A percentile compares a stretch with the other conserved stretches of the same genome.
Evolutionary conservation across 2,113 vertebrate genomes (phyloP).

Genomic region (Lasiurus cinereus): DNA sequence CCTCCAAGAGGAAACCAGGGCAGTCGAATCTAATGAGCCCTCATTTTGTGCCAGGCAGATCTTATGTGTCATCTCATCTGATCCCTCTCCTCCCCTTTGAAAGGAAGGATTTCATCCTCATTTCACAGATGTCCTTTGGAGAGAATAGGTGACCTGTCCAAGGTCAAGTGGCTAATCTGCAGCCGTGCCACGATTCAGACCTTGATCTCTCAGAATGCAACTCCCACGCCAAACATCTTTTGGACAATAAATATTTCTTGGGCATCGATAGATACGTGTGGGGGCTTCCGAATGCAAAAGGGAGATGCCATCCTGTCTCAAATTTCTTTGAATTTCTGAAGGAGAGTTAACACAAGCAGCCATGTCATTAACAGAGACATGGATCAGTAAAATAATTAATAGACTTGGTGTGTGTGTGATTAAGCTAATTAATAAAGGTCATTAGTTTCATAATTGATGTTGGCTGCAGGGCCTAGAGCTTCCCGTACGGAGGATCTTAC

Average conservation of each 20-base stretch:
- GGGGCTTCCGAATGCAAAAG: not conserved
- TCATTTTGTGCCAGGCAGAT: not conserved
- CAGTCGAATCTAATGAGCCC: not conserved
- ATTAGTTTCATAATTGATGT: constrained; percentile 33
- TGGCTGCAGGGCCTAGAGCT: not conserved
- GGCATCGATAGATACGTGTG: not conserved
- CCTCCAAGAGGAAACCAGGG: not conserved
- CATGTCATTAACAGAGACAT: not conserved
- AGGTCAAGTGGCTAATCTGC: not conserved
- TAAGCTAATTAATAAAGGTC: constrained; percentile 13
- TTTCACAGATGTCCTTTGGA: not conserved
- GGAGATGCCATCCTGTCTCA: not conserved
- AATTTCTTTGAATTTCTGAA: constrained; percentile 15
- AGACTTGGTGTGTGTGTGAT: not conserved
- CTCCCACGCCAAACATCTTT: not conserved
- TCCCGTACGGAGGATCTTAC: not conserved
- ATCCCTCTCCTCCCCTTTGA: not conserved
- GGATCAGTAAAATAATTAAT: not conserved
- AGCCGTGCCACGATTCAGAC: not conserved
- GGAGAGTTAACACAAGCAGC: not conserved
- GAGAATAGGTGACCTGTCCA: not conserved
- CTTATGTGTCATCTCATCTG: not conserved
- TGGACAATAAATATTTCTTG: not conserved
- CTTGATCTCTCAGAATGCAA: not conserved
- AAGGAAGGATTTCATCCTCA: not conserved